Percentiles rank a stretch among this genome's conserved stretches.
Evolutionary conservation across 2,797 vertebrate species (phyloP).

Genomic region (Enteromius treurensis): DNA sequence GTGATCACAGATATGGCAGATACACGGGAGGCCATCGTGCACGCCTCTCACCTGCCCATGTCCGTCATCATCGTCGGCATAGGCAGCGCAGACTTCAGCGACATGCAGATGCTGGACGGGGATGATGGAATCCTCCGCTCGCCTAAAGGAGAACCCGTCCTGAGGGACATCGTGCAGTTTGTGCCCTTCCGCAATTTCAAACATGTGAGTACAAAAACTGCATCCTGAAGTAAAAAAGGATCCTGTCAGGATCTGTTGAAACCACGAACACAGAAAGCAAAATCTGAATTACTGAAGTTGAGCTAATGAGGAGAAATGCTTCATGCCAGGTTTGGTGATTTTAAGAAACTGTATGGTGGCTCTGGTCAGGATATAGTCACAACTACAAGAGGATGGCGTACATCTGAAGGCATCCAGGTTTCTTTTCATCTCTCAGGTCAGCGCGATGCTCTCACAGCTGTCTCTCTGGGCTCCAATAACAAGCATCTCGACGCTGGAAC

Average conservation of each 20-base stretch:
- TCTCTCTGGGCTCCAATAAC: slow-evolving; percentile 33
- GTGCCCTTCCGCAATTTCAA: slow-evolving; percentile 99
- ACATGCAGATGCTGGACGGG: slow-evolving; percentile 98
- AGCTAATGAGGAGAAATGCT: slow-evolving; percentile 3
- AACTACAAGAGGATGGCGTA: not conserved
- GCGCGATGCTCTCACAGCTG: slow-evolving; percentile 34
- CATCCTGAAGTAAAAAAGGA: not conserved
- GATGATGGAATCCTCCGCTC: slow-evolving; percentile 97
- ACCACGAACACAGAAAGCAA: not conserved
- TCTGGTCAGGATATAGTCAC: slow-evolving; percentile 9
- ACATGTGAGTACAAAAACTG: slow-evolving; percentile 80
- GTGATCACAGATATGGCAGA: slow-evolving; percentile 99
- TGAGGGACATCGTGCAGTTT: slow-evolving; percentile 97
- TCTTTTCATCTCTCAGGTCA: slow-evolving; percentile 40
- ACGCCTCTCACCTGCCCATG: slow-evolving; percentile 98
- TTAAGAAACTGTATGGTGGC: slow-evolving; percentile 1
- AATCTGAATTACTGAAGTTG: not conserved
- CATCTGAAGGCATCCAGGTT: slow-evolving; percentile 39
- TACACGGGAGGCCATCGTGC: slow-evolving; percentile 97
- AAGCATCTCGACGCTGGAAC: slow-evolving; percentile 26
- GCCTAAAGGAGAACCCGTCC: slow-evolving; percentile 95
- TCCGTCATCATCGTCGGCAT: slow-evolving; percentile 98
- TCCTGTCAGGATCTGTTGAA: not conserved
- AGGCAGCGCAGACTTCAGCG: slow-evolving; percentile 96
- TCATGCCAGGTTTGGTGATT: slow-evolving; percentile 11